Base-by-base conservation (phyloP, 2,113 vertebrate species). In the Hymenochirus boettgeri region DNA sequence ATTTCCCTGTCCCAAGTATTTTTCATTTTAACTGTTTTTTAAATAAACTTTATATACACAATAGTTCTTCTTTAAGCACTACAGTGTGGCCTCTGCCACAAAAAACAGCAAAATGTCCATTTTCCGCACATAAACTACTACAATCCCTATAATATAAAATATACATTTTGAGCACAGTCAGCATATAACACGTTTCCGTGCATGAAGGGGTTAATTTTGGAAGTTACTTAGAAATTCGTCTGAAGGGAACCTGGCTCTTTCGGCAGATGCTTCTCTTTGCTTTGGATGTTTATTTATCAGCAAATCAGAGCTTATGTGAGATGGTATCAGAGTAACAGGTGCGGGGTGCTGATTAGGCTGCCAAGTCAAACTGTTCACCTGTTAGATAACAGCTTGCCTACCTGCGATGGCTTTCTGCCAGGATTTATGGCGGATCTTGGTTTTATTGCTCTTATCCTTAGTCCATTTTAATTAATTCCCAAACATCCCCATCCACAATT, bases 241-340 rank as follows among this genome's bases (percentile, higher is more conserved):
- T 9, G 24, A 10, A 8, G 22, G 45, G 63, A 80, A 77, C 73
- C 35, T 19, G 77, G 82, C 81, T 85, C 80, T 82, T 62, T 47
- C 80, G 83, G 83, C 82, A 86, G 81, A 87, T 86, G 83, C 83
- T 77, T 85, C 80, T 76, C 84, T 89, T 81, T 84, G 77, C 75
- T 77, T 81, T 84, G 73, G 80, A 78, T 89, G 80, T 90, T 90
- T 86, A 81, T 89, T 85, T 76, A 83, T 75, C 79, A 82, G 75
- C 81, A 87, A 86, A 86, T 86, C 80, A 87, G 88, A 86, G 80
- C 74, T 83, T 79, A 84, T 81, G 80, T 80, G 76, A 71, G 66
- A 73, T 83, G 81, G 80, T 88, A 85, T 85, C 73, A 1, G 82
- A 85, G 76, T 75, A 87, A 81, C 88, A 90, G 88, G 85, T 89